phyloP scores from a whole-genome alignment of 2,888 invertebrate species.

The Luperina testacea region DNA sequence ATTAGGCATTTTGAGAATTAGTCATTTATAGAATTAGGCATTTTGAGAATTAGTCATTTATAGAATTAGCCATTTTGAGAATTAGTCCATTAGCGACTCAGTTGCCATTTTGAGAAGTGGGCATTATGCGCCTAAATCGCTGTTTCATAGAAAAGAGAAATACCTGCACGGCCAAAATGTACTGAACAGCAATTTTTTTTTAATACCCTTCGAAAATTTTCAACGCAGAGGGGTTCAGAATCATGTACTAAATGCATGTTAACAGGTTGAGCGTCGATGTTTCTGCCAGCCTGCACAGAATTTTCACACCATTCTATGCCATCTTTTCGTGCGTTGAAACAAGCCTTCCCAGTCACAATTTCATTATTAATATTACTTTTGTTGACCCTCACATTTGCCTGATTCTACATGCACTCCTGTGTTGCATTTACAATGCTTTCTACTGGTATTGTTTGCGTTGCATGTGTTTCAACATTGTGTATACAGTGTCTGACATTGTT shows the following conservation, averaged over 20 bases:
- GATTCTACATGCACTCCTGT: slow-evolving; percentile 41
- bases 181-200: background rate
- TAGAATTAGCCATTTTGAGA: too few relatives aligned
- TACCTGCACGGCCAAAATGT: too few relatives aligned
- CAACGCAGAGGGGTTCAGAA: background rate
- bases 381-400: slow-evolving; percentile 37
- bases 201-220: background rate
- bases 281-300: too few relatives aligned
- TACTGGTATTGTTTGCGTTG: slow-evolving; percentile 39
- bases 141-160: too few relatives aligned
- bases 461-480: slow-evolving; percentile 44
- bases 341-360: background rate
- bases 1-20: too few relatives aligned
- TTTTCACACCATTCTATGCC: slow-evolving; percentile 1
- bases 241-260: background rate
- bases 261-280: background rate
- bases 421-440: slow-evolving; percentile 47
- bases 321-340: background rate
- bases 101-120: too few relatives aligned
- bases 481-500: slow-evolving; percentile 34
- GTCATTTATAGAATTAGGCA: too few relatives aligned
- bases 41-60: too few relatives aligned
- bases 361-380: slow-evolving; percentile 31
- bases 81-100: too few relatives aligned
- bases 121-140: too few relatives aligned